A percentile compares a stretch with the other conserved stretches of the same genome.
phyloP scores from a whole-genome alignment of 2,113 vertebrate genomes.

The western clawed frog (Xenopus tropicalis) region UCB_Xtro_10.0 CM004449.2:23672001-23672500 shows the following conservation, averaged over 20 bases:
- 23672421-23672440: slow-evolving; percentile 36
- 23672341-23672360: slow-evolving; percentile 24
- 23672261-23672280: slow-evolving; percentile 41
- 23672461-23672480: slow-evolving; percentile 18
- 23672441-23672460: slow-evolving; percentile 27
- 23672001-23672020: too few relatives aligned
- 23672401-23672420: slow-evolving; percentile 28
- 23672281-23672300: slow-evolving; percentile 50
- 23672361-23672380: slow-evolving; percentile 16
- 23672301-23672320: slow-evolving; percentile 29
- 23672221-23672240: background rate
- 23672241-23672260: slow-evolving; percentile 32
- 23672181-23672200: background rate
- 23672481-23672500: slow-evolving; percentile 44
- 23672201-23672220: slow-evolving; percentile 21
- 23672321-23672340: slow-evolving; percentile 21
- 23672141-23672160: too few relatives aligned
- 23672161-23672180: too few relatives aligned
- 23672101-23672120: too few relatives aligned
- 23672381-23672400: slow-evolving; percentile 37
- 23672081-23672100: too few relatives aligned
- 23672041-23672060: too few relatives aligned
- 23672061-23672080: too few relatives aligned
- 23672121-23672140: too few relatives aligned
- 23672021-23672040: too few relatives aligned